Percentiles rank a stretch among this genome's conserved stretches.
Conservation (phyloP, 2,888 invertebrate genomes). For the Prosapia bicincta region DNA sequence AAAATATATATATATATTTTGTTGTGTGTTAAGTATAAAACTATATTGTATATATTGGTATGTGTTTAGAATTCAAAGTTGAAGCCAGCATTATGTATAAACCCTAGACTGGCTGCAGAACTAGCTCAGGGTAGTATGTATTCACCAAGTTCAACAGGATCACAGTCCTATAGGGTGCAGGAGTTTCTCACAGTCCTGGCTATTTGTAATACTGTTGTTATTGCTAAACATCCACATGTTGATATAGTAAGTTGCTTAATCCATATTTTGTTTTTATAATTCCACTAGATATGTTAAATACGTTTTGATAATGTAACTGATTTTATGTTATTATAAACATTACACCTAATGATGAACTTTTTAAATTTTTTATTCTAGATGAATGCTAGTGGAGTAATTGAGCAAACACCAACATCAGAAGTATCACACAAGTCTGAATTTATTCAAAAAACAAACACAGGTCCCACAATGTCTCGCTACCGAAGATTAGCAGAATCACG, state of each 20-base stretch:
- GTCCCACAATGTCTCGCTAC: slow-evolving; percentile 49
- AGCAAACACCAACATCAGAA: slow-evolving; percentile 28
- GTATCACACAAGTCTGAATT: slow-evolving; percentile 25
- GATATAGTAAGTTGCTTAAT: slow-evolving; percentile 47
- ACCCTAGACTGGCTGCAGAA: slow-evolving; percentile 10
- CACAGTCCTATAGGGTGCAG: slow-evolving; percentile 69
- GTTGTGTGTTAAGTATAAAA: too few relatives aligned
- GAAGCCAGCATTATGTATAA: slow-evolving; percentile 8
- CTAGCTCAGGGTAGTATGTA: slow-evolving; percentile 8
- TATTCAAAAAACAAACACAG: slow-evolving; percentile 21
- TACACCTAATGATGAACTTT: too few relatives aligned
- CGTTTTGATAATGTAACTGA: too few relatives aligned
- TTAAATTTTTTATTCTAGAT: slow-evolving; percentile 46
- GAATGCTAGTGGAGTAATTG: slow-evolving; percentile 50
- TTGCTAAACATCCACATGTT: slow-evolving; percentile 77
- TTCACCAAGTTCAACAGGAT: slow-evolving; percentile 18
- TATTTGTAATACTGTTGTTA: slow-evolving; percentile 95
- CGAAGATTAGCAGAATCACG: slow-evolving; percentile 71
- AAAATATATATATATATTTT: too few relatives aligned
- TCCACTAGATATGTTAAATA: too few relatives aligned
- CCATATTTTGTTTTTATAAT: too few relatives aligned
- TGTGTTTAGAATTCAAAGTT: slow-evolving; percentile 5
- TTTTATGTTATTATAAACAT: too few relatives aligned
- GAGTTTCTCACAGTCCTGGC: slow-evolving; percentile 90
- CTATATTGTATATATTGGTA: too few relatives aligned